These are phyloP conservation scores for Heliconius nattereri DNA, from an alignment of 1,140 invertebrate species.

Conservation along the genomic window DNA sequence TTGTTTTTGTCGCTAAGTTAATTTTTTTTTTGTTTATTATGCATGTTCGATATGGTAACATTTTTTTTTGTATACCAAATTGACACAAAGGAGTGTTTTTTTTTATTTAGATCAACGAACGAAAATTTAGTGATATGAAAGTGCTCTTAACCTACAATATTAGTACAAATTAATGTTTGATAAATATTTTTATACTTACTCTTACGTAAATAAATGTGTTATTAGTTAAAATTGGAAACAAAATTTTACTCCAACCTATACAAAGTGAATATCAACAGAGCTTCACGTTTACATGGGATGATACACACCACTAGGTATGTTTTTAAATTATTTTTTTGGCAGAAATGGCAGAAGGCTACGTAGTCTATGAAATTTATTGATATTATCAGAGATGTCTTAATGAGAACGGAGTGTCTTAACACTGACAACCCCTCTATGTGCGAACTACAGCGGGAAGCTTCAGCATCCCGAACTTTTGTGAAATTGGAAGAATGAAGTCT, in stretches of 20 bases:
- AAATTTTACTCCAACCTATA: neutral
- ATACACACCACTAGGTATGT: slow-evolving; percentile 68
- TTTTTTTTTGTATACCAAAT: slow-evolving; percentile 52
- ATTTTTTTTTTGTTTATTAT: slow-evolving; percentile 35
- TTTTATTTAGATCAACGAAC: slow-evolving; percentile 47
- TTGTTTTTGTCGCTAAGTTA: neutral
- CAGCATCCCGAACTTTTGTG: no score
- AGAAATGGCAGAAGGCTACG: neutral
- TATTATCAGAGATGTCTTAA: neutral
- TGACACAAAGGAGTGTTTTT: slow-evolving; percentile 45
- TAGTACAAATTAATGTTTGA: slow-evolving; percentile 49
- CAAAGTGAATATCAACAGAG: slow-evolving; percentile 26
- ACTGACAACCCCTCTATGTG: no score
- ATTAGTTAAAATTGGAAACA: neutral
- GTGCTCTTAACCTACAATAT: slow-evolving; percentile 57
- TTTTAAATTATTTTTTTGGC: neutral
- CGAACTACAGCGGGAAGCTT: no score
- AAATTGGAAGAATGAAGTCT: no score
- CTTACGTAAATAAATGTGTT: neutral
- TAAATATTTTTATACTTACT: slow-evolving; percentile 12
- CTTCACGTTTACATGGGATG: slow-evolving; percentile 61
- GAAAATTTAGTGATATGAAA: slow-evolving; percentile 59
- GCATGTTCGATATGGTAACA: slow-evolving; percentile 46
- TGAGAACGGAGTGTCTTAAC: no score
- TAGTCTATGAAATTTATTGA: neutral